Evolutionary conservation across 2,797 vertebrate genomes (phyloP).

Genomic region (Pygocentrus nattereri): DNA sequence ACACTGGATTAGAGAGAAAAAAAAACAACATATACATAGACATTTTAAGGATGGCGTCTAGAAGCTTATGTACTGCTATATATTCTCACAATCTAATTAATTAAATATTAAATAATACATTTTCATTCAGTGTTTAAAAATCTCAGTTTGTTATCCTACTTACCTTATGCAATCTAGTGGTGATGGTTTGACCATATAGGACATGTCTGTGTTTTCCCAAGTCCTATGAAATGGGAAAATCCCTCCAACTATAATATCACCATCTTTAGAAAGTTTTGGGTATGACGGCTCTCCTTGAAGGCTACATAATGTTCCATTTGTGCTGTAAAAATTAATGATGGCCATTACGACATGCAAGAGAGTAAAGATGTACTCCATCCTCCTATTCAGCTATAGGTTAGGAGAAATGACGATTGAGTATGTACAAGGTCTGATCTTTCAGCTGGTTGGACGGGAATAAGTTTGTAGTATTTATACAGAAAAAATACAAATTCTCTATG

Average conservation of each 20-base stretch:
- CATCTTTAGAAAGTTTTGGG: constrained; percentile 70
- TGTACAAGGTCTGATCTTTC: neutral
- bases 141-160: neutral
- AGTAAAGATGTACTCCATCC: constrained; percentile 25
- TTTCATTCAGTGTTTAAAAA: too few relatives aligned
- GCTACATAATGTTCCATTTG: constrained; percentile 61
- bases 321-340: constrained; percentile 60
- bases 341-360: too few relatives aligned
- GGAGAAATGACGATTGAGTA: neutral
- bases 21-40: too few relatives aligned
- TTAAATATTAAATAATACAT: too few relatives aligned
- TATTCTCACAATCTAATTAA: too few relatives aligned
- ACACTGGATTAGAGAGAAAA: neutral
- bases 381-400: neutral
- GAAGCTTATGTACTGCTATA: too few relatives aligned
- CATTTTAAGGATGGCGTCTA: too few relatives aligned
- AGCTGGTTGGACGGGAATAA: neutral
- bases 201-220: constrained; percentile 64
- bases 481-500: constrained; percentile 12
- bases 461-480: constrained; percentile 36
- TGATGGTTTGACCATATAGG: constrained; percentile 62
- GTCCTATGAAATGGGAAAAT: constrained; percentile 76
- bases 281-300: constrained; percentile 63
- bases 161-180: constrained; percentile 75
- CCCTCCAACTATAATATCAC: constrained; percentile 75